Evolutionary conservation across 1,140 invertebrate species (phyloP), one percentile per base, ranked within the genome.

Genomic region (Ooceraea biroi): DNA sequence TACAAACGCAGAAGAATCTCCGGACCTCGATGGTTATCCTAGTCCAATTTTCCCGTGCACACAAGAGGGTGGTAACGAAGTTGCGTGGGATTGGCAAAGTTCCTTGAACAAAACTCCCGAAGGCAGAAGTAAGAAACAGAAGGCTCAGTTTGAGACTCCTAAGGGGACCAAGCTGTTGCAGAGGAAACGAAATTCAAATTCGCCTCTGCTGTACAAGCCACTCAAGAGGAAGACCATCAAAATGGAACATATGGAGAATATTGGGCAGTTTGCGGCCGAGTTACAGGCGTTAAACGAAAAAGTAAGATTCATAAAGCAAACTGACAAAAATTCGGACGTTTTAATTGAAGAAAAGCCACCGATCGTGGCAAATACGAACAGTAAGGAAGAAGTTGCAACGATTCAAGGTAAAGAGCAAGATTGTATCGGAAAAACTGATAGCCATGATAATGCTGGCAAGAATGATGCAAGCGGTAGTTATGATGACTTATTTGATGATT

Each of bases 61-160:
- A 0, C 92, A 93, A 44, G 91, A 93, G 44, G 88, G 88, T 0
- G 89, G 85, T 44, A 91, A 88, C 27, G 92, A 93, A 66, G 89
- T 93, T 30, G 89, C 90, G 0, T 93, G 92, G 92, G 92, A 93
- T 73, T 93, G 91, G 89, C 88, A 92, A 7, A 88, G 71, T 61
- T 46, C 90, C 17, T 1, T 30, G n/a, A 73, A 10, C 4, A 91
- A 87, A 58, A 44, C 19, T 55, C 74, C 61, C 3, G 66, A 58
- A 7, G 72, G 71, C 5, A 72, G 36, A 0, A 82, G 48, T 3
- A 73, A 46, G 10, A 3, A 30, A n/a, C 3, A 57, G 1, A 84
- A 71, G 3, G 73, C 17, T 12, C 76, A 84, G 0, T 55, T 55
- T 0, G 85, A 89, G 22, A 93, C 92, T 5, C 92, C 92, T 0